Conservation (phyloP, 2,888 invertebrate species). For the Agrochola lota region DNA sequence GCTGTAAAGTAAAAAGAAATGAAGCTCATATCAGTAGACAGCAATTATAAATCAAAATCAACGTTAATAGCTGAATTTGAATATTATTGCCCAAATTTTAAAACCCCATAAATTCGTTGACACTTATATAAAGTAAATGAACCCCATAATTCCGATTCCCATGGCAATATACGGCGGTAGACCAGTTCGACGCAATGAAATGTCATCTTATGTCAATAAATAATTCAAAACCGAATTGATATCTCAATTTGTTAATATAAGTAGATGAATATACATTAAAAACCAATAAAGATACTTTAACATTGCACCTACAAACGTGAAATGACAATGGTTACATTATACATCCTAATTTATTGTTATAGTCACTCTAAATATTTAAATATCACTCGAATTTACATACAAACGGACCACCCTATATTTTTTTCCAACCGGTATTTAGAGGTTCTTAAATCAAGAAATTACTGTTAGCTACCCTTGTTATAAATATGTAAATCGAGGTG, state of each 20-base stretch:
- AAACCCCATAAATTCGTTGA: conserved; percentile 39
- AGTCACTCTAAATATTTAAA: conserved; percentile 57
- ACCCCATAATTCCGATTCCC: conserved; percentile 36
- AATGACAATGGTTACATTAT: conserved; percentile 33
- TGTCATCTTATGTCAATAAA: conserved; percentile 45
- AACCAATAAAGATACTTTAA: conserved; percentile 48
- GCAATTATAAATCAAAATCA: conserved; percentile 43
- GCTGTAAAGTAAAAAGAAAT: conserved; percentile 5
- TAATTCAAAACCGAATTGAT: conserved; percentile 44
- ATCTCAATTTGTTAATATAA: conserved; percentile 52
- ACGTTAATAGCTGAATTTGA: conserved; percentile 51
- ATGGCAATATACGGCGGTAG: conserved; percentile 8
- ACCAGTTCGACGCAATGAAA: conserved; percentile 23
- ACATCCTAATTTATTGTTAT: conserved; percentile 57
- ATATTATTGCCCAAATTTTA: conserved; percentile 37
- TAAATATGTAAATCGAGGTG: conserved; percentile 59
- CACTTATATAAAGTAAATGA: conserved; percentile 35
- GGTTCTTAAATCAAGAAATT: conserved; percentile 56
- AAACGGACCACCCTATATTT: conserved; percentile 62
- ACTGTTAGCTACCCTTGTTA: conserved; percentile 69
- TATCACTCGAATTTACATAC: conserved; percentile 55
- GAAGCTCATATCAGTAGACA: conserved; percentile 7
- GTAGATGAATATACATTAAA: conserved; percentile 50
- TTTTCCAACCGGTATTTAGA: conserved; percentile 50
- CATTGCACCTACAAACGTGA: conserved; percentile 29